Base-by-base conservation (phyloP, 2,888 invertebrate species). In the Synanthedon formicaeformis region DNA sequence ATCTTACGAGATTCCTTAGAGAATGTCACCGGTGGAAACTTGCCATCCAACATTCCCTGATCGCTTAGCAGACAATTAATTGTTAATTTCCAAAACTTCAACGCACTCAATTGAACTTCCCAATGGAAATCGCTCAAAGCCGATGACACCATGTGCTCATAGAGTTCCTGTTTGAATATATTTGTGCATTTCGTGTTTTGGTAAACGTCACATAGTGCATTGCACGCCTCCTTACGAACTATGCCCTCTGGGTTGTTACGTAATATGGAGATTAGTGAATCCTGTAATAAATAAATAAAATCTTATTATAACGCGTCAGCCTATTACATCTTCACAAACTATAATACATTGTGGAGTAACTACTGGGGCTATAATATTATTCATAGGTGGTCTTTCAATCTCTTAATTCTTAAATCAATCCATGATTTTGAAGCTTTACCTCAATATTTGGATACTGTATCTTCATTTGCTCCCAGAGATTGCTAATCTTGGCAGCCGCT, bases 11-110 rank as follows among this genome's bases (percentile, higher is more conserved):
- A 87, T 71, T 94, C 93, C 65, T 91, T 92, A 0, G 94, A 94
- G 71, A 95, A 95, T 0, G 94, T 94, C 0, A 94, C 92, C 0
- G 89, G 90, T 0, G 95, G 95, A 73, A 95, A 95, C 0, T 83
- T 89, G 0, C 94, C 94, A 67, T 95, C 94, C 11, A 95, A 89
- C 93, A 95, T 94, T n/a, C 95, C 95, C 76, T 94, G 94, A 64
- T 93, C 90, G 0, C 87, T 88, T 8, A 94, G 78, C 52, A 91
- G 89, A 0, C 89, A 88, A 23, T 89, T 84, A 50, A 94, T 91
- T 18, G 93, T 91, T 11, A 89, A 80, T 53, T 89, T 88, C 94
- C 95, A 95, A 66, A 93, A 95, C 54, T 88, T 83, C 1, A 95
- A 69, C 0, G 93, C 92, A 53, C 89, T 90, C 0, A 92, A 79